Evolutionary conservation across 1,140 invertebrate genomes (phyloP), one percentile per base, ranked within the genome.

Genomic region (Aricia agestis): DNA sequence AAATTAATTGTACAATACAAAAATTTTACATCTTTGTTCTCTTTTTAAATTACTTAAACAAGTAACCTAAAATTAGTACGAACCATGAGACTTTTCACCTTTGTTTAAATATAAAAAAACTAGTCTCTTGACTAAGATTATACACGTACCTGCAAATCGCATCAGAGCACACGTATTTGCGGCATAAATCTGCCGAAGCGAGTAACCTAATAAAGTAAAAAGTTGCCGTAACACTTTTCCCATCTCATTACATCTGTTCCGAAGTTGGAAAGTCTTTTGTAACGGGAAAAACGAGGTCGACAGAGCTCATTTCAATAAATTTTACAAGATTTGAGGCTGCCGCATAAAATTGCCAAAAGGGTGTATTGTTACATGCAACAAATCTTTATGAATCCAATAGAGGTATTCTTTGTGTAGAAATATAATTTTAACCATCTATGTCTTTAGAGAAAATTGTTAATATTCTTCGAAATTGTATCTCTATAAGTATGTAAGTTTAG

Each of bases 401-500:
- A 52, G 45, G 45, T 52, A 4, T 52, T 52, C 45, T 52, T 52
- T 52, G 13, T 52, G 13, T 52, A 52, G 45, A 52, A 52, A 52
- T 52, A 15, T 52, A 1, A 15, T 52, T 52, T 52, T 52, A 11
- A 15, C 13, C 45, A 52, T 52, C 45, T 52, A 9, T 13, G 9
- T 52, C 6, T 52, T 52, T 52, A 52, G 45, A 15, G 45, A 9
- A 52, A 52, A 52, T 52, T 52, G 45, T 52, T 52, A 52, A 52
- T 52, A 52, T 52, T 52, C 45, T 52, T 52, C 45, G 45, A 52
- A 13, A 52, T 52, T 13, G 45, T 52, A 52, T 52, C 11, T 52
- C 45, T 52, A 52, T 52, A 52, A 52, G 45, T 52, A 52, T 59
- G 59, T 63, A 63, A 63, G 59, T 63, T 66, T 69, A 67, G 63